phyloP scores from a whole-genome alignment of 2,888 invertebrate genomes.

The Tetragonula carbonaria region DNA sequence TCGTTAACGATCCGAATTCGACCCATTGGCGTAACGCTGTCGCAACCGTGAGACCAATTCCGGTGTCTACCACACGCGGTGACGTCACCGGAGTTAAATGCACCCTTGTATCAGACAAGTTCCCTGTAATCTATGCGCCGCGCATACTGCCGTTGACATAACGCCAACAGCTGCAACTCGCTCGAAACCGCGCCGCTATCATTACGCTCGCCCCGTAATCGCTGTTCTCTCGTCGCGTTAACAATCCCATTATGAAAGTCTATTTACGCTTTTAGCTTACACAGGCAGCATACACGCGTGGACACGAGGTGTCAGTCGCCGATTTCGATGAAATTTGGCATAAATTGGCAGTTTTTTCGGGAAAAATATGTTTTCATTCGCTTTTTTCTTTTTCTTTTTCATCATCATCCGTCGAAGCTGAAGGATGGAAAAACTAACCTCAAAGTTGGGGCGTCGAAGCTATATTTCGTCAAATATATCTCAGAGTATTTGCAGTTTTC shows the following conservation, averaged over 20 bases:
- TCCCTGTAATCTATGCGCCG: slow-evolving; percentile 37
- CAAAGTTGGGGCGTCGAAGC: no score
- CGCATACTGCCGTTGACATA: slow-evolving; percentile 49
- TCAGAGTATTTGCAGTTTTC: no score
- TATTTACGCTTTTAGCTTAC: slow-evolving; percentile 23
- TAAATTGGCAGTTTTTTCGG: no score
- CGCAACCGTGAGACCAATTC: slow-evolving; percentile 47
- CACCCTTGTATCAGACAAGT: slow-evolving; percentile 37
- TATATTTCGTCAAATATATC: no score
- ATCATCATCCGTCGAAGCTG: no score
- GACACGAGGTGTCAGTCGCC: no score
- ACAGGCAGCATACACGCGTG: no score
- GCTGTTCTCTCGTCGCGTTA: slow-evolving; percentile 25
- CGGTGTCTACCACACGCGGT: slow-evolving; percentile 22
- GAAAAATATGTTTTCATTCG: no score
- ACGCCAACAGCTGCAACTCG: slow-evolving; percentile 37
- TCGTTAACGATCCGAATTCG: slow-evolving; percentile 48
- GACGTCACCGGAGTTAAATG: slow-evolving; percentile 50
- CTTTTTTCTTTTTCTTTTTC: no score
- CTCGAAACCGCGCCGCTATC: slow-evolving; percentile 21
- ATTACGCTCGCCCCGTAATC: slow-evolving; percentile 24
- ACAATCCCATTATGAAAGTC: slow-evolving; percentile 42
- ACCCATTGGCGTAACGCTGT: slow-evolving; percentile 40
- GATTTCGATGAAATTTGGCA: no score
- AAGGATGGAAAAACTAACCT: no score